Evolutionary conservation across 2,888 invertebrate species (phyloP).

Genomic region (Clunio marinus): DNA sequence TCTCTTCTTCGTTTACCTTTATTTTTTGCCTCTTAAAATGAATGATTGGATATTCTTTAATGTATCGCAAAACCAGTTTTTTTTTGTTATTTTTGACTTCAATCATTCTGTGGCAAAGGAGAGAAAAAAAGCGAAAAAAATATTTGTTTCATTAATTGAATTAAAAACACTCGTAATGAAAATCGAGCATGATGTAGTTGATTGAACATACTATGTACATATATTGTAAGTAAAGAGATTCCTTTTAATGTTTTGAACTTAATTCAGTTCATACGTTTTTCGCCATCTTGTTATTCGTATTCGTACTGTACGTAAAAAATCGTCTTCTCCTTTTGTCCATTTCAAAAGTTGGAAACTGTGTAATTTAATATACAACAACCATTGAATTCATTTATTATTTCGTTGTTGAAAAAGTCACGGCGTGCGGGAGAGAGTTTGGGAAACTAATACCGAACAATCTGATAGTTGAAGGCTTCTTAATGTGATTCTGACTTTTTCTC

Average conservation of each 20-base stretch:
- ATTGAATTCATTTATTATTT: neutral
- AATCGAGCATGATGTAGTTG: too few species aligned
- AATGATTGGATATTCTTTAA: constrained; percentile 38
- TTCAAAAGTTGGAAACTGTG: neutral
- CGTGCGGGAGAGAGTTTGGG: constrained; percentile 10
- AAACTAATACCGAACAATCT: constrained; percentile 8
- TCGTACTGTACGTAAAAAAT: too few species aligned
- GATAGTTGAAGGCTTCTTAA: constrained; percentile 19
- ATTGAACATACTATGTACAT: too few species aligned
- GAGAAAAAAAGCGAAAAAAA: constrained; percentile 18
- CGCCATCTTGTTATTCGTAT: too few species aligned
- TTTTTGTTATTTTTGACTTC: constrained; percentile 6
- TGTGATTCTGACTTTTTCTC: constrained; percentile 8
- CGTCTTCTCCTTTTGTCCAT: neutral
- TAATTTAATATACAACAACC: constrained; percentile 24
- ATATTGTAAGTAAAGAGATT: too few species aligned
- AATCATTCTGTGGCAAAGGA: constrained; percentile 29
- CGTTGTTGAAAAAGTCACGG: constrained; percentile 18
- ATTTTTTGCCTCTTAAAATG: constrained; percentile 36
- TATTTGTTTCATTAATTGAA: constrained; percentile 37
- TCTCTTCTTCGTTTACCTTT: neutral
- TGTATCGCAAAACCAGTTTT: constrained; percentile 39
- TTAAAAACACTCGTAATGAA: neutral
- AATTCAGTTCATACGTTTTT: too few species aligned
- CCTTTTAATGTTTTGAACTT: too few species aligned